Evolutionary conservation across 1,140 invertebrate genomes (phyloP), one percentile per base, ranked within the genome.

Genomic region (Drosophila insularis): DNA sequence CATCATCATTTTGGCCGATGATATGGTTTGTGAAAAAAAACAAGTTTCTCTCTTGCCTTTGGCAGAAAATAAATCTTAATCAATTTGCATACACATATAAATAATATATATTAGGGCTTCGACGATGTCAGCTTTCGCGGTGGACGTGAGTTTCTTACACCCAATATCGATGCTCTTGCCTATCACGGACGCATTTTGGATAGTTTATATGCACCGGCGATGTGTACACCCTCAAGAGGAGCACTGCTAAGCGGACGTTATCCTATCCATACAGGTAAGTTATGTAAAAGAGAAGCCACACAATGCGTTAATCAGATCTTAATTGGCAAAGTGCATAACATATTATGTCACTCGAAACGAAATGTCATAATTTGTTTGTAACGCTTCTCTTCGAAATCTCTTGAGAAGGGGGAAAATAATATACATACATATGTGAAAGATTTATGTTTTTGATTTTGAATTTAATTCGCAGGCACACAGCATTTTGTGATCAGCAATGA

Each of bases 101-200:
- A 27, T 27, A 27, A 27, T 5, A 27, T 27, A 37, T 66, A 65
- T 50, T 43, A 97, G 96, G 97, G 97, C 11, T 98, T 96, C 94
- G 97, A 97, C 92, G 97, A 98, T 93, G 96, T 98, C 5, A 96
- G 97, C 53, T 98, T 97, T 90, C 97, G 97, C 91, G 97, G 97
- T 2, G 96, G 95, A 0, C 93, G 96, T 70, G 95, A 98, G 92
- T 96, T 97, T 72, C 94, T 95, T 54, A 97, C 97, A 0, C 96
- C 96, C 1, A 97, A 97, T 91, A 96, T 98, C 61, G 97, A 98
- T 91, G 94, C 95, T 3, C 84, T 98, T 46, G 97, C 96, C 0
- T 95, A 95, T 90, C 95, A 95, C 76, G 96, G 96, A 6, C 93
- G 96, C 5, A 95, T 97, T 23, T 89, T 97, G 2, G 95, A 96